Base-by-base conservation (phyloP, 2,113 vertebrate genomes). In the Epinephelus moara region DNA sequence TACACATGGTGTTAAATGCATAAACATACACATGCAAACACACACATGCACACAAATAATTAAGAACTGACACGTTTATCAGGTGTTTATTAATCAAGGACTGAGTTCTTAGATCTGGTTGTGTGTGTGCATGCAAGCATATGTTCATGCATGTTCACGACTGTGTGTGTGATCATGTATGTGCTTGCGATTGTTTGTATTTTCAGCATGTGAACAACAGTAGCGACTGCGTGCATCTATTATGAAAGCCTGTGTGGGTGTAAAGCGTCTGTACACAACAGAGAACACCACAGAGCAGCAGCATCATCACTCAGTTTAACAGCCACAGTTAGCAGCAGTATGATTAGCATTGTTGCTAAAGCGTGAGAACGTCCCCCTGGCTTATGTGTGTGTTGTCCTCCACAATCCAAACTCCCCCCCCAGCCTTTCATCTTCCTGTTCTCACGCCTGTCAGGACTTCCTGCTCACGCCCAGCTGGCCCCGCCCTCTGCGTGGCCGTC, bases 391-490 rank as follows among this genome's bases (percentile, higher is more conserved):
- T 50, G 68, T 45, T 37, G 10, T 55, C 60, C 45, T 77, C 75
- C 62, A 53, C 60, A 57, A 83, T 63, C 62, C 25, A 57, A n/a
- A 33, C 63, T 61, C 27, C 40, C 53, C 30, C 42, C 70, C 75
- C 47, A 30, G 23, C 23, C 90, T 89, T 90, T 91, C 63, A 92
- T 87, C 55, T 83, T 77, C 85, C 71, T 67, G 59, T 92, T 93
- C 89, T 91, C 92, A 93, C 78, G 82, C 71, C 75, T 57, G 75
- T 87, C 86, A 78, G 50, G 64, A 81, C 92, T 88, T 86, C 87
- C 85, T 86, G 85, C 40, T 85, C 71, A 50, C 68, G 49, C 87
- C 69, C 75, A n/a, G 27, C 52, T 27, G 70, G 83, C 88, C 75
- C 79, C 72, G 33, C 90, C 91, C 81, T 47, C 70, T 55, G 21